Evolutionary conservation across 2,113 vertebrate species (phyloP), one percentile per base, ranked within the genome.

Genomic region (Macroglossus sobrinus): DNA sequence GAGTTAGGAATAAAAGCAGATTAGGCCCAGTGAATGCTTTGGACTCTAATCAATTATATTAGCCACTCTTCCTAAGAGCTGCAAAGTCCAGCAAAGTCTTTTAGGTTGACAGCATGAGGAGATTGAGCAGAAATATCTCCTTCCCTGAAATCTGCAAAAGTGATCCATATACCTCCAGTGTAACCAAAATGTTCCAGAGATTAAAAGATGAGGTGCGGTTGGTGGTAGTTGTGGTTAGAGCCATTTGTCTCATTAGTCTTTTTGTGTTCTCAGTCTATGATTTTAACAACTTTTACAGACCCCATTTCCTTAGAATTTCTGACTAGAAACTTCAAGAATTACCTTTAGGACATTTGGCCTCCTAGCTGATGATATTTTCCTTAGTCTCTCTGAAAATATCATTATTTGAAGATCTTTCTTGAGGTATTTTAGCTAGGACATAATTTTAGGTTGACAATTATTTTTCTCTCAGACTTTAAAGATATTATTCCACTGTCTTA

Each of bases 391-490:
- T 68, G 50, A 76, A 75, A 90, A 72, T 93, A 33, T 91, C 40
- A 71, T 69, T 71, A 13, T 50, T 75, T 92, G 66, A 38, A 47
- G 45, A 76, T 76, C 38, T 75, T 66, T 88, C 43, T 40, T 69
- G 12, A 95, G 47, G 38, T 63, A 40, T 16, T 63, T 76, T 95
- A 61, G 43, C 13, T 50, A 63, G 61, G n/a, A 69, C 22, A 5
- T 76, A 92, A 63, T 92, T 89, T 61, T 92, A 53, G 9, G 45
- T 89, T 69, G 28, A 92, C n/a, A 81, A 47, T 74, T 74, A 84
- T 76, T 69, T 92, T 88, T 50, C 13, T 92, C 28, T 69, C n/a
- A 88, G 66, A 81, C 28, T 6, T 81, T 43, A 78, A 43, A 78
- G 72, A 38, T 78, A 35, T 47, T 59, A 35, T 68, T 45, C 9